Conservation (phyloP, 2,797 vertebrate species). For the Gymnothorax reevesii region DNA sequence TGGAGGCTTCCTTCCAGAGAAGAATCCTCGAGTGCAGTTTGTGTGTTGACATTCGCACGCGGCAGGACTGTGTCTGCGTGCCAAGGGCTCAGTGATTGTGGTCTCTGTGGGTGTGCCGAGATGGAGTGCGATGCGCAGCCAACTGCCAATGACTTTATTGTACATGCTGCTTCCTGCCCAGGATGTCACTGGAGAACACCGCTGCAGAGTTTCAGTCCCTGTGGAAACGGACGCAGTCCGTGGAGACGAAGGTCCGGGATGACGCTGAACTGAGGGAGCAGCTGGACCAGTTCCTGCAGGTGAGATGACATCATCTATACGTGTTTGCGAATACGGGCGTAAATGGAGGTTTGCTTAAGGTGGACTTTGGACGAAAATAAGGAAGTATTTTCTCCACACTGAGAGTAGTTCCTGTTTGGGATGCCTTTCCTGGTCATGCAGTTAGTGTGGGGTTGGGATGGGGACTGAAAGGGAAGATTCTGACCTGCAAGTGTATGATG, state of each 20-base stretch:
- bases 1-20: neutral
- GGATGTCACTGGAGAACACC: slow-evolving; percentile 82
- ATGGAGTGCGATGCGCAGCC: neutral
- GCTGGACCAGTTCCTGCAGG: slow-evolving; percentile 85
- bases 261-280: slow-evolving; percentile 82
- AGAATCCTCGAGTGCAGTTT: neutral
- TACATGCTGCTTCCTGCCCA: slow-evolving; percentile 47
- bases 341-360: too few relatives aligned
- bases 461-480: neutral
- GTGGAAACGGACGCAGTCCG: slow-evolving; percentile 68
- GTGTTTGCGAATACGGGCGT: too few relatives aligned
- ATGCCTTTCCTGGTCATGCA: too few relatives aligned
- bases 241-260: slow-evolving; percentile 75
- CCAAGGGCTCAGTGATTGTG: neutral
- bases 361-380: too few relatives aligned
- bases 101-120: neutral
- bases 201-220: slow-evolving; percentile 78
- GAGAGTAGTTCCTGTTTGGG: too few relatives aligned
- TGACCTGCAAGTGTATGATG: neutral
- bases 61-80: neutral
- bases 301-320: slow-evolving; percentile 47
- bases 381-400: too few relatives aligned
- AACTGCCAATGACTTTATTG: neutral
- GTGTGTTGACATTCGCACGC: neutral
- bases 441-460: too few relatives aligned